Evolutionary conservation across 2,888 invertebrate genomes (phyloP), one percentile per base, ranked within the genome.

Genomic region (Metellina segmentata): DNA sequence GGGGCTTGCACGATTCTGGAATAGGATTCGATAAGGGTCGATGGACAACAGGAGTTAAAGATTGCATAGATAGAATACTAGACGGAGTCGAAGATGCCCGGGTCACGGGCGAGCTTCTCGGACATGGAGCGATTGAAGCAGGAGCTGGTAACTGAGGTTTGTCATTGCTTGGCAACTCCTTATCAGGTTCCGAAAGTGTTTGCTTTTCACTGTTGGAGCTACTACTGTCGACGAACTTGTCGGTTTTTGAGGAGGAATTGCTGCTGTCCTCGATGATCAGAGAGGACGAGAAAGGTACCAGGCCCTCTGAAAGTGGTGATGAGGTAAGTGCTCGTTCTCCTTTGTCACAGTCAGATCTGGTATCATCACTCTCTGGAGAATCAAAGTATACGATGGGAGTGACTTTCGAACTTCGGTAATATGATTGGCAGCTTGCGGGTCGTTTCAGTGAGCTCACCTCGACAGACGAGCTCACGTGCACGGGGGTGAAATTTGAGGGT

Each of bases 351-450:
- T 92, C 92, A 19, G 87, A 88, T 70, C 79, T 79, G 4, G 61
- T 70, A 52, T 88, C 89, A 52, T 92, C 92, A 83, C 89, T 90
- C 34, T 89, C 92, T 0, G 86, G 89, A 8, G 83, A 90, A 82
- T 92, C 89, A 78, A 87, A 87, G 72, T 90, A 90, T 6, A 90
- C 90, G 34, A 92, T 90, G 13, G 92, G 90, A 7, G 92, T 69
- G 19, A 85, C 82, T 78, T 92, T 92, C 78, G 86, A 81, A 53
- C 86, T 85, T 34, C 89, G 77, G 61, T 92, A 92, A 72, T 89
- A 92, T 19, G 89, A 89, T 49, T 92, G 89, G 77, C 85, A 81
- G 72, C 92, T 92, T 20, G 92, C 52, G 11, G 92, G 92, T 53
- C 92, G 74, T 71, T 92, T 92, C 11, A 89, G 71, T 52, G 92